These are phyloP conservation scores for Montipora foliosa DNA, from an alignment of 64 coral and sea anemone species.

Conservation along the genomic window DNA sequence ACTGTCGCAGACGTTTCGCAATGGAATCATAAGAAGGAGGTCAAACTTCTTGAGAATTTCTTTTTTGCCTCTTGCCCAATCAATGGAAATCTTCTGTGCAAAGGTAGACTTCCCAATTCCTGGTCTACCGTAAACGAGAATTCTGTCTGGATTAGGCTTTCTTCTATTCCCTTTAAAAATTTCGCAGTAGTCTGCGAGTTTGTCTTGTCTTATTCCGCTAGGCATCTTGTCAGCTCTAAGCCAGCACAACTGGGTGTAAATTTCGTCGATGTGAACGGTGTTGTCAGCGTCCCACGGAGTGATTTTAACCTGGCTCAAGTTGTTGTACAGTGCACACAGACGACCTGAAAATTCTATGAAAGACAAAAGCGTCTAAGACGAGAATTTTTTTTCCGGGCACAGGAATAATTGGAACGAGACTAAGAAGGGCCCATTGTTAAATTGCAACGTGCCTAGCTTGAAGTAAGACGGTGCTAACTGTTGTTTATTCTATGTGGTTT, in stretches of 20 bases:
- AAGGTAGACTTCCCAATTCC: constrained; percentile 36
- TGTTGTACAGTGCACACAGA: neutral
- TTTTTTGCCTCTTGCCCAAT: constrained; percentile 19
- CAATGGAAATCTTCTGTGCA: neutral
- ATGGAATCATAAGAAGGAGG: neutral
- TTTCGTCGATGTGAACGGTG: neutral
- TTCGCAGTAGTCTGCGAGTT: neutral
- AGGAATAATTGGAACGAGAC: no score
- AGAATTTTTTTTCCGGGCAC: no score
- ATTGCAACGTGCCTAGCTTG: no score
- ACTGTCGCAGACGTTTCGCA: constrained; percentile 17
- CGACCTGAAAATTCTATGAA: no score
- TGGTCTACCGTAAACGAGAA: constrained; percentile 22
- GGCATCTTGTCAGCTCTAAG: neutral
- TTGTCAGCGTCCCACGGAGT: constrained; percentile 25
- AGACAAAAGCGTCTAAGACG: no score
- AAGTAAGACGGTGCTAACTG: no score
- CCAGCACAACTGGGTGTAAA: neutral
- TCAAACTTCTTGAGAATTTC: neutral
- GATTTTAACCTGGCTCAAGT: neutral
- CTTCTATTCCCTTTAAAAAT: neutral
- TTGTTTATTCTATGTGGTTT: no score
- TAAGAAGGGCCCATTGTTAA: no score
- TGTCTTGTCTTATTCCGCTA: neutral
- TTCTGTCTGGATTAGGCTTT: neutral